Conservation (phyloP, 2,113 vertebrate species). For the Ellobius talpinus region DNA sequence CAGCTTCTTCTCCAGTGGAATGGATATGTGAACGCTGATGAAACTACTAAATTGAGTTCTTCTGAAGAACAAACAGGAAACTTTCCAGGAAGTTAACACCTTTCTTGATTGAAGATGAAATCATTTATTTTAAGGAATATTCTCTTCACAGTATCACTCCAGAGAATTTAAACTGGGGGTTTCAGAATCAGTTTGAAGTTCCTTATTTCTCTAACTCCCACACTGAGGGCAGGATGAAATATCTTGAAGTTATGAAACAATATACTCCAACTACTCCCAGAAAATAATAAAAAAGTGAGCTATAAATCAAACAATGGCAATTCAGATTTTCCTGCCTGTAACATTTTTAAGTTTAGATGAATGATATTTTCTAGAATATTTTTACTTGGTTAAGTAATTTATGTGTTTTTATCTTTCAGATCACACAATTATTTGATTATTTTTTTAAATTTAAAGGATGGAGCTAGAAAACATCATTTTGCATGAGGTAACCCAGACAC, state of each 20-base stretch:
- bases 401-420: neutral
- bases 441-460: neutral
- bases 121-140: slow-evolving; percentile 80
- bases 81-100: slow-evolving; percentile 77
- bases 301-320: slow-evolving; percentile 54
- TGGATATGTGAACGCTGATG: slow-evolving; percentile 73
- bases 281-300: neutral
- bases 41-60: slow-evolving; percentile 76
- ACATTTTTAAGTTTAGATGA: slow-evolving; percentile 18
- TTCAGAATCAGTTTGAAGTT: slow-evolving; percentile 79
- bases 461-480: no score
- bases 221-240: slow-evolving; percentile 59
- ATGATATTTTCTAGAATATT: neutral
- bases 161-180: slow-evolving; percentile 77
- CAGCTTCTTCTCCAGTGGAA: slow-evolving; percentile 48
- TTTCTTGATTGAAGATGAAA: slow-evolving; percentile 80
- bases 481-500: no score
- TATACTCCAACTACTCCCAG: slow-evolving; percentile 61
- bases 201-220: slow-evolving; percentile 75
- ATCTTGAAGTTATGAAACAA: slow-evolving; percentile 79
- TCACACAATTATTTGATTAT: neutral
- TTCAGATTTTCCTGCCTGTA: neutral
- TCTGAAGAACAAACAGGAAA: slow-evolving; percentile 73
- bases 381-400: neutral
- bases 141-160: slow-evolving; percentile 71